Conservation (phyloP, 2,888 invertebrate genomes). For the Harmothoe impar region DNA sequence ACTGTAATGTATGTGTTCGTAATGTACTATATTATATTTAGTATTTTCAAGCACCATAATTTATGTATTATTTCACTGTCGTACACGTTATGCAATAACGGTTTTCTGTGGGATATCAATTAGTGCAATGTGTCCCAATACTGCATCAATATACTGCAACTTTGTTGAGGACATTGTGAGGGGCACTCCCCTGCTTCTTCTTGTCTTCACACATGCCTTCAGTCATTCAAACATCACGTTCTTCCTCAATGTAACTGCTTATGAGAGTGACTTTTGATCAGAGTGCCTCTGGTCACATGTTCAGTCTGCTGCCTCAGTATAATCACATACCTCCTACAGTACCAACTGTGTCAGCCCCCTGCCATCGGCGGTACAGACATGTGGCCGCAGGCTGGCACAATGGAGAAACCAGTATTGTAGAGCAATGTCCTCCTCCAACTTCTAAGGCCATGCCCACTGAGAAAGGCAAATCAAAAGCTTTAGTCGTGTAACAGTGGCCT, state of each 20-base stretch:
- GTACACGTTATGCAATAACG: too few relatives aligned
- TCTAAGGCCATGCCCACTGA: too few relatives aligned
- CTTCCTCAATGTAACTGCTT: background rate
- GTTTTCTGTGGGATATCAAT: too few relatives aligned
- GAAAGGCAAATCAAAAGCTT: background rate
- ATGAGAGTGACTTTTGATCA: background rate
- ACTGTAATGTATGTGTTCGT: too few relatives aligned
- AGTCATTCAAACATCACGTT: background rate
- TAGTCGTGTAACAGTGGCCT: background rate
- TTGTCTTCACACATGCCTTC: background rate
- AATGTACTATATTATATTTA: too few relatives aligned
- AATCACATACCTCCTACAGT: background rate
- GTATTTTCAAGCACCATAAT: too few relatives aligned
- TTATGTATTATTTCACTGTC: too few relatives aligned
- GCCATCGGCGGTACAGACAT: background rate
- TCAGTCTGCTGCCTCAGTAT: background rate
- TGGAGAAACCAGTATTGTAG: background rate
- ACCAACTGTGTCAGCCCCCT: background rate
- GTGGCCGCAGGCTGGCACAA: background rate
- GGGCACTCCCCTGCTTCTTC: too few relatives aligned
- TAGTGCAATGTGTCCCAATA: too few relatives aligned
- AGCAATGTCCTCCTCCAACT: too few relatives aligned
- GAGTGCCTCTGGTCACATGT: background rate
- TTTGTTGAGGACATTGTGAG: too few relatives aligned
- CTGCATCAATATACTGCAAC: too few relatives aligned